These are phyloP conservation scores for Myotis pilosus DNA, from an alignment of 2,797 vertebrate species.

Conservation along the genomic window DNA sequence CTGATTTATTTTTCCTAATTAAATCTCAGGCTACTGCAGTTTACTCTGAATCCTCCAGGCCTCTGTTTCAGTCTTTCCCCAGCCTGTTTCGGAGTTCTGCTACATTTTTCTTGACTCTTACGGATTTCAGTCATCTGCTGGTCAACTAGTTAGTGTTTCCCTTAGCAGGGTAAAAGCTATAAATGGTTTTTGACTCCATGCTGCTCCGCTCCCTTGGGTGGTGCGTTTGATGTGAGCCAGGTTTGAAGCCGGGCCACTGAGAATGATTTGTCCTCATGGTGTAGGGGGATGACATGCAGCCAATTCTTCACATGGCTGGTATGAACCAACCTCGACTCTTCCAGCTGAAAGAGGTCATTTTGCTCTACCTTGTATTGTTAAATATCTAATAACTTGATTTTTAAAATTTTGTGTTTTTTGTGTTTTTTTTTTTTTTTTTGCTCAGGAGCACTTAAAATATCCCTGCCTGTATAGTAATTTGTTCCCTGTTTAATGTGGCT, in stretches of 20 bases:
- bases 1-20: constrained; percentile 5
- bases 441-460: constrained; percentile 71
- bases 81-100: not conserved
- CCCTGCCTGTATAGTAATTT: constrained; percentile 78
- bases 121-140: constrained; percentile 35
- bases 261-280: constrained; percentile 49
- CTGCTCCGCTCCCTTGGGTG: constrained; percentile 42
- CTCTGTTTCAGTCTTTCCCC: not conserved
- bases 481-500: constrained; percentile 80
- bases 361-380: constrained; percentile 56
- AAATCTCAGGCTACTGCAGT: not conserved
- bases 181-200: constrained; percentile 47
- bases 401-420: not conserved
- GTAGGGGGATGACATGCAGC: constrained; percentile 28
- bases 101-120: not conserved
- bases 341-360: constrained; percentile 42
- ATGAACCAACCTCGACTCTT: constrained; percentile 63
- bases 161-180: constrained; percentile 42
- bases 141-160: constrained; percentile 44
- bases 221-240: constrained; percentile 44
- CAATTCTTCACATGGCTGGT: constrained; percentile 34
- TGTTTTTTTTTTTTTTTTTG: constrained; percentile 15
- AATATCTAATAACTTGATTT: constrained; percentile 36
- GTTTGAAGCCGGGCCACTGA: constrained; percentile 56
- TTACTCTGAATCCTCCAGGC: not conserved